phyloP scores from a whole-genome alignment of 2,113 vertebrate species.

The Zapornia atra region DNA sequence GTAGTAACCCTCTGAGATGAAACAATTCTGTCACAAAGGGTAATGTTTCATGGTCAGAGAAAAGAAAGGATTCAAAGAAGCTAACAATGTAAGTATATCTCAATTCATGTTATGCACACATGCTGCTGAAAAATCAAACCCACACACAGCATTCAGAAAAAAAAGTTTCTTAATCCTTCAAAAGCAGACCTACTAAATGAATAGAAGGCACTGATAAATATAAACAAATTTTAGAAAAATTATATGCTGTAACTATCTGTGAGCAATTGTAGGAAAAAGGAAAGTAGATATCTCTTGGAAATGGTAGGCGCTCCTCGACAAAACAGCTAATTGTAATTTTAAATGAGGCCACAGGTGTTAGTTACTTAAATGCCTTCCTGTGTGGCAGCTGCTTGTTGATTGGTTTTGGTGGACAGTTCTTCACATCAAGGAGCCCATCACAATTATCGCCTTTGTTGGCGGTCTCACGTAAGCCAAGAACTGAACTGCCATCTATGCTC shows the following conservation, averaged over 20 bases:
- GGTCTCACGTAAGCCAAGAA: background rate
- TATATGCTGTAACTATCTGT: background rate
- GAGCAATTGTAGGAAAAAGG: background rate
- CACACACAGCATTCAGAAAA: background rate
- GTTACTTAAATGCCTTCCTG: constrained; percentile 12
- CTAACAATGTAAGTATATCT: background rate
- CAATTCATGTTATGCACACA: background rate
- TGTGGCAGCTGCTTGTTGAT: constrained; percentile 5
- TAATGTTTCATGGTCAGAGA: background rate
- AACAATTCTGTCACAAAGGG: constrained; percentile 13
- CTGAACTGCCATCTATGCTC: background rate
- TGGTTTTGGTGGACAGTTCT: background rate
- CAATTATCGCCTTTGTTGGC: background rate
- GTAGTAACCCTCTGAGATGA: background rate
- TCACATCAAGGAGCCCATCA: background rate
- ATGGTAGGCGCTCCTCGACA: background rate
- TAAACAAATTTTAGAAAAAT: constrained; percentile 41
- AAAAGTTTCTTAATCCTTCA: constrained; percentile 41
- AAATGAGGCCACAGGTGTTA: background rate
- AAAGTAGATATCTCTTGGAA: background rate
- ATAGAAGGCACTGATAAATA: background rate
- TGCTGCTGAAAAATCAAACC: constrained; percentile 31
- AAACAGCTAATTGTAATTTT: constrained; percentile 24
- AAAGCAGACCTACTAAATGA: constrained; percentile 19
- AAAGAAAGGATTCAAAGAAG: constrained; percentile 40